Percentiles rank a stretch among this genome's conserved stretches.
Conservation (phyloP, 2,113 vertebrate species). For the Trogon melanurus region DNA sequence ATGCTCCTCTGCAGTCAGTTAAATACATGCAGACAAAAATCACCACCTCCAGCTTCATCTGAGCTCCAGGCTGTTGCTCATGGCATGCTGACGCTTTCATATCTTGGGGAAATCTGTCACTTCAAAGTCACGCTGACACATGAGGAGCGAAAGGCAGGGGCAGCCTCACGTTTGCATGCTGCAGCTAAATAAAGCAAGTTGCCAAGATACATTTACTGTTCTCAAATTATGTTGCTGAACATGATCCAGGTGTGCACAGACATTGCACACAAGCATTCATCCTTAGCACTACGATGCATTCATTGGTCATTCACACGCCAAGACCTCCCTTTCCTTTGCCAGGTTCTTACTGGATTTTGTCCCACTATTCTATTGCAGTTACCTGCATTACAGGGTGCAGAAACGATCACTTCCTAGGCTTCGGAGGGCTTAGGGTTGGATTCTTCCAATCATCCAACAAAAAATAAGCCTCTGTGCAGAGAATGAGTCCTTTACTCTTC, state of each 20-base stretch:
- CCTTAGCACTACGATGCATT: not conserved
- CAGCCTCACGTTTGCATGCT: slow-evolving; percentile 14
- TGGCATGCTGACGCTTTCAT: not conserved
- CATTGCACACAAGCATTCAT: not conserved
- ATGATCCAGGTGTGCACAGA: not conserved
- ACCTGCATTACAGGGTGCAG: not conserved
- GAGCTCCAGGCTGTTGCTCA: not conserved
- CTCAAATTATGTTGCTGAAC: not conserved
- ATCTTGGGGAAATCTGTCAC: slow-evolving; percentile 17
- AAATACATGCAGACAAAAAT: not conserved
- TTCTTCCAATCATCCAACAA: not conserved
- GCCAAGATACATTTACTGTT: slow-evolving; percentile 11
- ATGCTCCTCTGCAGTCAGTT: not conserved
- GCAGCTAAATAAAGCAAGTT: slow-evolving; percentile 35
- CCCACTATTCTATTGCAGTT: not conserved
- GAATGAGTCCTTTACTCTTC: not conserved
- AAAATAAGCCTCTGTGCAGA: not conserved
- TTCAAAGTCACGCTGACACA: slow-evolving; percentile 23
- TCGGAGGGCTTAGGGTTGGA: not conserved
- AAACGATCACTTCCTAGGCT: not conserved
- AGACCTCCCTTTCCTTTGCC: not conserved
- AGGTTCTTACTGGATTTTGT: not conserved
- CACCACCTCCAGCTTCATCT: slow-evolving; percentile 17
- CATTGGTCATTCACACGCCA: fast-evolving
- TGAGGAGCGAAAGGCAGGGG: slow-evolving; percentile 5